phyloP scores from a whole-genome alignment of 2,113 vertebrate species.

The Myiagra hebetior region DNA sequence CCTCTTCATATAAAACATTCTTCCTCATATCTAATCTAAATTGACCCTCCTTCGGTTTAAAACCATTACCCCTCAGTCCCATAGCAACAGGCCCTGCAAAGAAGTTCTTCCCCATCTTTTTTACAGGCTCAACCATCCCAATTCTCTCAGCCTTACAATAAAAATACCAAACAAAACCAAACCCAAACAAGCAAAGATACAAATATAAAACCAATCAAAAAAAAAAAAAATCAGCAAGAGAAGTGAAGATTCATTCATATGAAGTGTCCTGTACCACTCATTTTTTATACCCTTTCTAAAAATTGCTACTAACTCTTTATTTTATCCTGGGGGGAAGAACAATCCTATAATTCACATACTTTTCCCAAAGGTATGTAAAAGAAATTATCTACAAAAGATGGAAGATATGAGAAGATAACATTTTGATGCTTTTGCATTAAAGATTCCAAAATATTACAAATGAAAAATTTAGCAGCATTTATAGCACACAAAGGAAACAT shows the following conservation, averaged over 20 bases:
- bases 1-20: background rate
- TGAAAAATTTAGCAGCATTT: background rate
- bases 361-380: background rate
- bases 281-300: background rate
- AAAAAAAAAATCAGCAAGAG: background rate
- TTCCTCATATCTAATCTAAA: background rate
- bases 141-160: background rate
- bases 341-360: background rate
- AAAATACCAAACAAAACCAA: background rate
- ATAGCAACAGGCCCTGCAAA: background rate
- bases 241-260: background rate
- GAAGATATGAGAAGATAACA: background rate
- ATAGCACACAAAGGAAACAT: background rate
- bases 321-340: background rate
- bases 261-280: background rate
- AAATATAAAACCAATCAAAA: background rate
- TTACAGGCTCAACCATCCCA: background rate
- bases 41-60: background rate
- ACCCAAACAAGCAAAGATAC: background rate
- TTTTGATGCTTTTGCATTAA: background rate
- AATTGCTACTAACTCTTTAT: background rate
- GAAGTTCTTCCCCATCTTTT: background rate
- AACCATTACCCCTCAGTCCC: background rate
- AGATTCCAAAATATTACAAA: background rate
- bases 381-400: background rate